phyloP scores from a whole-genome alignment of 2,797 vertebrate species.

The Gallinago stenura region DNA sequence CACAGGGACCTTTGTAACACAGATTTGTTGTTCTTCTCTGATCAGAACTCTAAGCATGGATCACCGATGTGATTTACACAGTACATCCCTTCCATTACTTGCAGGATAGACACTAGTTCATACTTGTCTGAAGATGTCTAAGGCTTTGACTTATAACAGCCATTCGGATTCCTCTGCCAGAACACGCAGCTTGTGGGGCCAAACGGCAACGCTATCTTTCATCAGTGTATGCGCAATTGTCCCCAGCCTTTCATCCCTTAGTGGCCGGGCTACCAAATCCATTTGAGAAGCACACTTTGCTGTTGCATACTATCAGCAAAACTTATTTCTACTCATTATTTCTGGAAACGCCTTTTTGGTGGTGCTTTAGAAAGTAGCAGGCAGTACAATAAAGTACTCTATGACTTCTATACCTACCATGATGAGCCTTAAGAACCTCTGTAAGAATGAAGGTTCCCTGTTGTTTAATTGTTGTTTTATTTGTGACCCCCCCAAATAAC shows the following conservation, averaged over 20 bases:
- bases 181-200: not conserved
- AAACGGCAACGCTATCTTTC: not conserved
- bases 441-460: not conserved
- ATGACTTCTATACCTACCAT: fast-evolving
- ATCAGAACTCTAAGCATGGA: slow-evolving; percentile 7
- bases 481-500: not conserved
- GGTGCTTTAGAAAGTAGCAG: not conserved
- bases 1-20: not conserved
- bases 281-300: not conserved
- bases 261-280: not conserved
- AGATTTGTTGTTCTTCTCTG: slow-evolving; percentile 38
- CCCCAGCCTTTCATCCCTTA: not conserved
- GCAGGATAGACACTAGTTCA: slow-evolving; percentile 21
- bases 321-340: not conserved
- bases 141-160: slow-evolving; percentile 20
- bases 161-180: not conserved
- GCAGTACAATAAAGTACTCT: not conserved
- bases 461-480: not conserved
- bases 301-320: not conserved
- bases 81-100: not conserved
- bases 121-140: slow-evolving; percentile 12
- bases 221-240: not conserved
- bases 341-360: not conserved
- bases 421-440: not conserved
- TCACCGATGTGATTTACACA: slow-evolving; percentile 23